Base-by-base conservation (phyloP, 2,797 vertebrate genomes). In the Podarcis siculus region DNA sequence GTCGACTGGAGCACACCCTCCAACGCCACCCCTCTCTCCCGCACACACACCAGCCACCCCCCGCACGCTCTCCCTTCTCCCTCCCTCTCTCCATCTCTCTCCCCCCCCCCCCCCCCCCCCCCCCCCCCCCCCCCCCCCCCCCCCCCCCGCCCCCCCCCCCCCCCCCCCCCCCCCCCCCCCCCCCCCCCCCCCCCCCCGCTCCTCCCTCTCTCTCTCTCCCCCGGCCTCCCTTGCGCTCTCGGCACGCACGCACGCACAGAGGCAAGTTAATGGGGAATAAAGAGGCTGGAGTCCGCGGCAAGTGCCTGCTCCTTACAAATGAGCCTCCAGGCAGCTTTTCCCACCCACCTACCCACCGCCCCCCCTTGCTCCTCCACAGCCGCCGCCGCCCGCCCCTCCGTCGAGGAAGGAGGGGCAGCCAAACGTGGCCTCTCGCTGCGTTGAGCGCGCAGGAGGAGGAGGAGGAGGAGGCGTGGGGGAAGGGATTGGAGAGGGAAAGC, bases 401-500 rank as follows among this genome's bases (percentile, higher is more conserved):
- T 39, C 32, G 76, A 17, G 79, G 87, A 58, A 77, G 69, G 7
- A 30, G 82, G 82, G 86, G 61, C 61, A 3, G 72, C 61, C 4
- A 37, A 67, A 82, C 49, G 85, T 72, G 85, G 78, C 78, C 78
- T 64, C 85, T 86, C 85, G 85, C 85, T 79, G 75, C 85, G 85
- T 79, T 58, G 85, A 82, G 80, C 80, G 66, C 66, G 39, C 81
- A 4, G 73, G 25, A 23, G 58, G 55, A 9, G 45, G 32, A 3
- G 32, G 90, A 5, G 92, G 1, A 89, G 88, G 39, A 58, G 73
- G 89, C 83, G 78, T 89, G 55, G 90, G 76, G 90, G 78, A 37
- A 87, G 88, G 94, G 95, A 92, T 92, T 92, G 90, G 94, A 72
- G 92, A 64, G 92, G 94, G 55, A 89, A 78, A 93, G 90, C 91